A percentile compares a stretch with the other conserved stretches of the same genome.
Evolutionary conservation across 2,113 vertebrate species (phyloP).

Genomic region (Orcinus orca): DNA sequence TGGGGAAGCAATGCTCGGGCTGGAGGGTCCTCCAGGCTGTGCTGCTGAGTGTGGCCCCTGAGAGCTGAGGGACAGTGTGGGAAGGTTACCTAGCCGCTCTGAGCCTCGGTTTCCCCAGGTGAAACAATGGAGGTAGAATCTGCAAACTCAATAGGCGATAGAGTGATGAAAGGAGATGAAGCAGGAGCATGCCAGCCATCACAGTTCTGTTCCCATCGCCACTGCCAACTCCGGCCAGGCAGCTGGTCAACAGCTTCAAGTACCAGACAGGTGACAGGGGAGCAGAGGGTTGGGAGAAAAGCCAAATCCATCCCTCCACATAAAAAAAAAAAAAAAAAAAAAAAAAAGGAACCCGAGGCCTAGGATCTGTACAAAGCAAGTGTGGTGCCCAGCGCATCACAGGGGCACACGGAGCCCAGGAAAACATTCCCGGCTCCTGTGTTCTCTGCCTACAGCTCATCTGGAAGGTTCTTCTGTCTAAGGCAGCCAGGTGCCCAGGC

Average conservation of each 20-base stretch:
- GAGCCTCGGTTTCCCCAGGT: not conserved
- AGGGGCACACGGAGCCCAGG: not conserved
- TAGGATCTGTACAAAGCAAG: not conserved
- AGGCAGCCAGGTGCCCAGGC: not conserved
- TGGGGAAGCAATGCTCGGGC: fast-evolving
- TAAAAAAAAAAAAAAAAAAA: not conserved
- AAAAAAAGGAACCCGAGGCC: not conserved
- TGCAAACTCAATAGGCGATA: not conserved
- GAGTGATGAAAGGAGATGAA: not conserved
- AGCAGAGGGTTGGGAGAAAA: not conserved
- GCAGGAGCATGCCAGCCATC: not conserved
- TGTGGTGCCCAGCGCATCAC: not conserved
- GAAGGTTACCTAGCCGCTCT: not conserved
- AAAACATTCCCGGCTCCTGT: not conserved
- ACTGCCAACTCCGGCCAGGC: not conserved
- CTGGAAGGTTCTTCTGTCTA: not conserved
- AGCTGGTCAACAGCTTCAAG: not conserved
- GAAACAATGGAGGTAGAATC: not conserved
- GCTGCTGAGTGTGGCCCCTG: not conserved
- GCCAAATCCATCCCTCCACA: not conserved
- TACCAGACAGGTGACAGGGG: not conserved
- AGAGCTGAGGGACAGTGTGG: not conserved
- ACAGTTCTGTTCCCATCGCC: not conserved
- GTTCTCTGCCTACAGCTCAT: not conserved
- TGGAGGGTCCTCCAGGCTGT: not conserved